Percentiles rank a stretch among this genome's conserved stretches.
These are phyloP conservation scores for Osmerus mordax DNA, from an alignment of 2,113 vertebrate species.

Conservation along the genomic window DNA sequence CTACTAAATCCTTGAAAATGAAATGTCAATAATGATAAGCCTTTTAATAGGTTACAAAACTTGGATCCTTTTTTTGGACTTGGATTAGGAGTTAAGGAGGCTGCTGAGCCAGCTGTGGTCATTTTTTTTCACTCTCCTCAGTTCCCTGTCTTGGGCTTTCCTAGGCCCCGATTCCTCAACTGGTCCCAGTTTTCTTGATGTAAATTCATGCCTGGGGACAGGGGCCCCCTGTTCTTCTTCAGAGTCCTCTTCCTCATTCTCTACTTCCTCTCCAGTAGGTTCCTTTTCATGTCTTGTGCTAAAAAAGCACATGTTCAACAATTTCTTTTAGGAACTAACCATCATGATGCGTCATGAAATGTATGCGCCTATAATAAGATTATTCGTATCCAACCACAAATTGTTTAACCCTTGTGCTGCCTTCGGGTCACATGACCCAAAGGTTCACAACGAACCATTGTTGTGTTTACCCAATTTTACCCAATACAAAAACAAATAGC, in stretches of 20 bases:
- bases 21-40: no score
- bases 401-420: no score
- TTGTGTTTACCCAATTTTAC: no score
- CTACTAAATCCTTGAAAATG: no score
- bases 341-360: no score
- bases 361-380: no score
- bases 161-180: constrained; percentile 57
- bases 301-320: background rate
- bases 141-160: constrained; percentile 79
- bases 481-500: no score
- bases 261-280: constrained; percentile 75
- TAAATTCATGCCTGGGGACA: constrained; percentile 43
- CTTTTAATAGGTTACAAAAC: no score
- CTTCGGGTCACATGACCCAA: no score
- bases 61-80: background rate
- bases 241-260: constrained; percentile 77
- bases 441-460: no score
- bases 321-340: no score
- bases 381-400: no score
- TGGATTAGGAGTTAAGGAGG: constrained; percentile 42
- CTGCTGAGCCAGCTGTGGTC: constrained; percentile 83
- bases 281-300: constrained; percentile 47
- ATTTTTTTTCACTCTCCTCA: constrained; percentile 78
- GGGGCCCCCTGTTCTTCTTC: constrained; percentile 73
- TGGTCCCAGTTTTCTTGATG: constrained; percentile 16